phyloP scores from a whole-genome alignment of 2,888 invertebrate genomes.

The Podabrus alpinus region DNA sequence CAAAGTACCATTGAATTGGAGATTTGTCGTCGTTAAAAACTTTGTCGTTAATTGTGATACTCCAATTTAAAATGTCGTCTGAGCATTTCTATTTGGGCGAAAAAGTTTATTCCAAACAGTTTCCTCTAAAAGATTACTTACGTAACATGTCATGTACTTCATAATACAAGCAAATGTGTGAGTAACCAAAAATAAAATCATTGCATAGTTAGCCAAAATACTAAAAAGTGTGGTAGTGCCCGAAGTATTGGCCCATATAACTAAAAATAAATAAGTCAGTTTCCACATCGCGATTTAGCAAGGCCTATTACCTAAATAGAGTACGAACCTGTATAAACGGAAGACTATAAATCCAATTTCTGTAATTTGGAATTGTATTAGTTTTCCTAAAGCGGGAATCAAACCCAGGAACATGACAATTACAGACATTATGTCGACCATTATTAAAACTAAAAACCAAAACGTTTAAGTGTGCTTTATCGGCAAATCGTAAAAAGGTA shows the following conservation, averaged over 20 bases:
- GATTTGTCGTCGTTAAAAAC: not conserved
- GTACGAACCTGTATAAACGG: conserved; percentile 25
- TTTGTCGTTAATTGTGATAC: not conserved
- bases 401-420: not conserved
- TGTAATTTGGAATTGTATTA: not conserved
- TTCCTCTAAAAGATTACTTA: not conserved
- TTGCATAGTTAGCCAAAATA: conserved; percentile 21
- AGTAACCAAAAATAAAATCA: conserved; percentile 23
- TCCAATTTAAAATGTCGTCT: not conserved
- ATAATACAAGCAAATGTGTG: conserved; percentile 30
- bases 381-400: not conserved
- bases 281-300: not conserved
- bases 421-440: not conserved
- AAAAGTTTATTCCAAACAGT: not conserved
- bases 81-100: not conserved
- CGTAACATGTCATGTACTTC: conserved; percentile 20
- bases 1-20: not conserved
- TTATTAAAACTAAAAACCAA: not conserved
- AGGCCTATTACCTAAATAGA: conserved; percentile 7
- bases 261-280: conserved; percentile 11
- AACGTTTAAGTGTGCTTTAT: not conserved
- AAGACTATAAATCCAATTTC: conserved; percentile 14
- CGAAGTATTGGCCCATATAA: conserved; percentile 18
- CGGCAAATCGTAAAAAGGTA: too few relatives aligned
- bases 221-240: conserved; percentile 19